A percentile compares a stretch with the other conserved stretches of the same genome.
Evolutionary conservation across 2,797 vertebrate species (phyloP).

Genomic region (Cirrhinus mrigala): DNA sequence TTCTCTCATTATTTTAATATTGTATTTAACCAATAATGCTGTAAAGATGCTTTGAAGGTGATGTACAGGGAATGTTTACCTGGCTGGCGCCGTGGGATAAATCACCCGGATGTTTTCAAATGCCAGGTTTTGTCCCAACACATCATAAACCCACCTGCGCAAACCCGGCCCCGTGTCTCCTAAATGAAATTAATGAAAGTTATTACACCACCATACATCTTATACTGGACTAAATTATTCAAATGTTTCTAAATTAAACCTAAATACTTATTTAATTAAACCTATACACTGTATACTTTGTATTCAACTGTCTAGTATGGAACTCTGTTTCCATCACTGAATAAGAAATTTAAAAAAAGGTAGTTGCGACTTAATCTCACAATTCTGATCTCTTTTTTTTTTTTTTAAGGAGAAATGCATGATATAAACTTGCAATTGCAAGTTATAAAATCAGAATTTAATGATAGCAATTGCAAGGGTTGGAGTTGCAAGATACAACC

Average conservation of each 20-base stretch:
- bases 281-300: too few relatives aligned
- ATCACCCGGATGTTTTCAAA: conserved; percentile 89
- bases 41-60: background rate
- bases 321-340: background rate
- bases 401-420: background rate
- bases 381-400: background rate
- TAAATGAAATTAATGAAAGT: conserved; percentile 57
- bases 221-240: background rate
- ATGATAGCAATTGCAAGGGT: background rate
- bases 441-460: background rate
- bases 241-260: background rate
- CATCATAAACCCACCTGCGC: conserved; percentile 83
- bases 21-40: background rate
- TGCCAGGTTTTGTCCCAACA: conserved; percentile 82
- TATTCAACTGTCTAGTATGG: background rate
- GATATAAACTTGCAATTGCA: background rate
- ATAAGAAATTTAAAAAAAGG: background rate
- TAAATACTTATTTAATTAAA: too few relatives aligned
- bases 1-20: background rate
- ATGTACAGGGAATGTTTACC: conserved; percentile 72
- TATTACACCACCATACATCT: background rate
- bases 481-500: too few relatives aligned
- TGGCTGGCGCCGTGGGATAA: conserved; percentile 88
- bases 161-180: conserved; percentile 87
- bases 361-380: too few relatives aligned